Evolutionary conservation across 1,140 invertebrate genomes (phyloP).

Genomic region (Trachymyrmex septentrionalis): DNA sequence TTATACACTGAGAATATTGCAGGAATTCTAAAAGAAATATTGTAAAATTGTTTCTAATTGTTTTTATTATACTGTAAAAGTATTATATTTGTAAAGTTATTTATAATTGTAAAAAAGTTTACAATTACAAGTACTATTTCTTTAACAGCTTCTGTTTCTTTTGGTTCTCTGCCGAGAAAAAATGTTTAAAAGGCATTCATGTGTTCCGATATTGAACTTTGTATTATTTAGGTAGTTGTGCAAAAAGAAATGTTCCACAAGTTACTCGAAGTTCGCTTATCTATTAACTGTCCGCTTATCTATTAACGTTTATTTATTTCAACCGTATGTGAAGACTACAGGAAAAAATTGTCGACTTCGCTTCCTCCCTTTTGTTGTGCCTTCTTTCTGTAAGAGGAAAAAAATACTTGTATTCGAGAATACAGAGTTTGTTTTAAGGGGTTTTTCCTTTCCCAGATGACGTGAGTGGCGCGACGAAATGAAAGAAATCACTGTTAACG

Average conservation of each 20-base stretch:
- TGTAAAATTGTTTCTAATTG: not conserved
- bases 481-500: slow-evolving; percentile 74
- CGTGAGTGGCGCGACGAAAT: slow-evolving; percentile 59
- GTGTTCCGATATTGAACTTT: too few species aligned
- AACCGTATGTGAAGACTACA: not conserved
- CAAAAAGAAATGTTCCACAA: not conserved
- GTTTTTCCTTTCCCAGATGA: slow-evolving; percentile 43
- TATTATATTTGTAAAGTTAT: not conserved
- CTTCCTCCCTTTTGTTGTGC: not conserved
- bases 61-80: not conserved
- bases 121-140: not conserved
- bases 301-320: slow-evolving; percentile 30
- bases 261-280: not conserved
- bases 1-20: not conserved
- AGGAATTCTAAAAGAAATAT: not conserved
- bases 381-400: slow-evolving; percentile 40
- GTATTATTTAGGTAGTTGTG: not conserved
- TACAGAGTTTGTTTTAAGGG: slow-evolving; percentile 35
- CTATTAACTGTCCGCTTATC: not conserved
- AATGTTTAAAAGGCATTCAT: too few species aligned
- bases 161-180: too few species aligned
- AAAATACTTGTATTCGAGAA: slow-evolving; percentile 37
- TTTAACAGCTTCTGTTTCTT: not conserved
- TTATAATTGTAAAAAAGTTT: not conserved
- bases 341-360: not conserved